phyloP scores from a whole-genome alignment of 2,797 vertebrate genomes.

The Monodelphis domestica region DNA sequence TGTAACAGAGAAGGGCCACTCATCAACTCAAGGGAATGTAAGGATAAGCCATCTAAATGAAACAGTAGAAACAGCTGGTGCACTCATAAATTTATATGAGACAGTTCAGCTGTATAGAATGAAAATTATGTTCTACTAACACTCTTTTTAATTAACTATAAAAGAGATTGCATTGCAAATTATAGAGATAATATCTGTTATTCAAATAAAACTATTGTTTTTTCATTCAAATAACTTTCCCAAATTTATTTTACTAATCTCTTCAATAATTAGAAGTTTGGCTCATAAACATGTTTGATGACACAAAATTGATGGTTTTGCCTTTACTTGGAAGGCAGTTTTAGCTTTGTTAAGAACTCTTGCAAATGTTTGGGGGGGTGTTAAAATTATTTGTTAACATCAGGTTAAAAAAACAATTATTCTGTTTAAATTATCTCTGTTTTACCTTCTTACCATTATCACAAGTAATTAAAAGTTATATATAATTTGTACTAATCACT shows the following conservation, averaged over 20 bases:
- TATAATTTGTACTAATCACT: not conserved
- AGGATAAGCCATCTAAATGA: constrained; percentile 69
- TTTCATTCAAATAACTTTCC: constrained; percentile 63
- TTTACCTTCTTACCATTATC: not conserved
- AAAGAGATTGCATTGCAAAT: constrained; percentile 70
- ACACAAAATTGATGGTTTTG: not conserved
- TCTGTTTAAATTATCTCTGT: not conserved
- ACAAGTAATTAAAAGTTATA: not conserved
- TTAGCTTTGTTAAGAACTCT: constrained; percentile 6
- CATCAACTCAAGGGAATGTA: constrained; percentile 79
- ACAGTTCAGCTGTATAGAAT: constrained; percentile 76
- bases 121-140: constrained; percentile 78
- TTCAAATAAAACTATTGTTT: constrained; percentile 68
- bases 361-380: not conserved
- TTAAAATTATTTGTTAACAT: not conserved
- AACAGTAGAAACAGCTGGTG: constrained; percentile 80
- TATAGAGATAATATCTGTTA: constrained; percentile 66
- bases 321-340: not conserved
- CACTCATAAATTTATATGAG: constrained; percentile 78
- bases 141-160: constrained; percentile 78
- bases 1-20: constrained; percentile 75
- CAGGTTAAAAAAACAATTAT: not conserved
- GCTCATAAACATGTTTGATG: constrained; percentile 32
- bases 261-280: constrained; percentile 64
- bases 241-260: constrained; percentile 47